A percentile compares a stretch with the other conserved stretches of the same genome.
phyloP scores from a whole-genome alignment of 1,140 invertebrate genomes.

The Drosophila truncata region DNA sequence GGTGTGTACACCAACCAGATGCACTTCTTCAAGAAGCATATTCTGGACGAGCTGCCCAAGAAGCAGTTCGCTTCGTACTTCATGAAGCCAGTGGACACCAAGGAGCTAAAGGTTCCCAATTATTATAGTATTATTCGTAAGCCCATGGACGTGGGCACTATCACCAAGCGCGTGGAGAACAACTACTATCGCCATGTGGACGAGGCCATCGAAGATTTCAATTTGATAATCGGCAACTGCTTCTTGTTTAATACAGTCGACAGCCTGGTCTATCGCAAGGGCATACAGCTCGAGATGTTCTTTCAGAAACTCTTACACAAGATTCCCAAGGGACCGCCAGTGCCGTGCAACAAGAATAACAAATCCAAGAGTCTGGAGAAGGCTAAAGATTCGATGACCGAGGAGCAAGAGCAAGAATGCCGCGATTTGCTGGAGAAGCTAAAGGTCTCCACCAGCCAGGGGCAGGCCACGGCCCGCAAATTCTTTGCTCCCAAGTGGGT shows the following conservation, averaged over 20 bases:
- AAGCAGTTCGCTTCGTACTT: slow-evolving; percentile 63
- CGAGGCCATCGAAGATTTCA: slow-evolving; percentile 42
- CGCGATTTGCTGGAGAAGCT: slow-evolving; percentile 37
- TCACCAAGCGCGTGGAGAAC: slow-evolving; percentile 55
- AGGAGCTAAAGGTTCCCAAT: slow-evolving; percentile 25
- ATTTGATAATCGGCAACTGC: slow-evolving; percentile 45
- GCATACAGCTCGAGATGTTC: slow-evolving; percentile 53
- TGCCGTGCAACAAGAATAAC: slow-evolving; percentile 52
- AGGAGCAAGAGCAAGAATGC: slow-evolving; percentile 26
- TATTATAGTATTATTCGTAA: slow-evolving; percentile 48
- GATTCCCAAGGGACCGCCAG: slow-evolving; percentile 40
- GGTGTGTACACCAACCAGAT: slow-evolving; percentile 62
- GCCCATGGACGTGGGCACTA: slow-evolving; percentile 68
- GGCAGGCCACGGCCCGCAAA: slow-evolving; percentile 31
- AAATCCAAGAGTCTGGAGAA: not conserved
- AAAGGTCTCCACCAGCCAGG: slow-evolving; percentile 19
- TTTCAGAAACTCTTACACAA: slow-evolving; percentile 27
- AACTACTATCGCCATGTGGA: slow-evolving; percentile 42
- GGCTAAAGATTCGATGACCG: not conserved
- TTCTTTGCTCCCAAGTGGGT: slow-evolving; percentile 51
- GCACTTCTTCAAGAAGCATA: slow-evolving; percentile 54
- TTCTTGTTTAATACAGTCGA: slow-evolving; percentile 36
- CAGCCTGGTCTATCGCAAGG: slow-evolving; percentile 40
- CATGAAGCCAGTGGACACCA: slow-evolving; percentile 54
- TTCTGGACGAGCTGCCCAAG: slow-evolving; percentile 51